Conservation (phyloP, 2,888 invertebrate genomes). For the Drosophila multiciliata region DNA sequence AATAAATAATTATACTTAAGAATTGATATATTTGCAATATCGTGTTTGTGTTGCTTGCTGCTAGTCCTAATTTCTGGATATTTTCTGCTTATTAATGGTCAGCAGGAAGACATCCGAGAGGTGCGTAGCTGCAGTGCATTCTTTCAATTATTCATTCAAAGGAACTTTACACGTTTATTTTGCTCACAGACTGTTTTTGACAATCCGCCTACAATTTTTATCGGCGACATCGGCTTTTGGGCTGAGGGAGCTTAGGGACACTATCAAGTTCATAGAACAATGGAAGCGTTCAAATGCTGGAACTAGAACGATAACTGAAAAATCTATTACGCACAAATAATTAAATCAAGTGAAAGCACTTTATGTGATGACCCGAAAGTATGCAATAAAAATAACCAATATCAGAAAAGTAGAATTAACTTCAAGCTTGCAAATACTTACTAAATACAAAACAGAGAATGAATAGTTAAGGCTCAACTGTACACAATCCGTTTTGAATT, state of each 20-base stretch:
- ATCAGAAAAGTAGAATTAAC: neutral
- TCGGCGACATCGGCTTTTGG: neutral
- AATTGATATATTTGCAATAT: too few relatives aligned
- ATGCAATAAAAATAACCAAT: slow-evolving; percentile 30
- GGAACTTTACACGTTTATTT: neutral
- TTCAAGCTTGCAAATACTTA: neutral
- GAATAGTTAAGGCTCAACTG: slow-evolving; percentile 24
- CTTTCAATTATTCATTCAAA: neutral
- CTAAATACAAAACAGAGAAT: too few relatives aligned
- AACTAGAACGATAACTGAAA: neutral
- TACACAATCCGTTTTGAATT: slow-evolving; percentile 8
- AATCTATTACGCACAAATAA: neutral
- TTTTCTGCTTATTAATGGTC: neutral
- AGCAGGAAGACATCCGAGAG: neutral
- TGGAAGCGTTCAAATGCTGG: neutral
- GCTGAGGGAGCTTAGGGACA: neutral
- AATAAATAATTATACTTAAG: neutral
- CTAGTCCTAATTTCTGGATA: neutral
- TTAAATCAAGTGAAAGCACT: neutral
- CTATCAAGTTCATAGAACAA: neutral
- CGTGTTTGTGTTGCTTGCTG: too few relatives aligned
- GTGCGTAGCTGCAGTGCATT: slow-evolving; percentile 14
- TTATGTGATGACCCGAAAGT: slow-evolving; percentile 45
- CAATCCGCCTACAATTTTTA: slow-evolving; percentile 5
- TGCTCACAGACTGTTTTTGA: slow-evolving; percentile 23